Evolutionary conservation across 2,888 invertebrate species (phyloP).

Genomic region (Leucophenga maculata): DNA sequence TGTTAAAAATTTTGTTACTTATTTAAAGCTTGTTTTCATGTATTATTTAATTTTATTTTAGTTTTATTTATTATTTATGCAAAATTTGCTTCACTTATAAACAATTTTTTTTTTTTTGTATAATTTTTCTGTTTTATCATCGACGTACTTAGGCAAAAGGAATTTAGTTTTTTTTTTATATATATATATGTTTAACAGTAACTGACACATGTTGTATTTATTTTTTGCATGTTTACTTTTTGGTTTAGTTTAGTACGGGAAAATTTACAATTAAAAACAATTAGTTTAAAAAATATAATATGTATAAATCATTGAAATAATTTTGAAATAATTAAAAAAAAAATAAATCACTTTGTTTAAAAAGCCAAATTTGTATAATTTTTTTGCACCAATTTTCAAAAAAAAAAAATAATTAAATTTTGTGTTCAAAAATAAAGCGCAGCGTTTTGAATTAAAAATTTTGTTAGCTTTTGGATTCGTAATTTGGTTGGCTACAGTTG

Average conservation of each 20-base stretch:
- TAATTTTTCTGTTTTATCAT: background rate
- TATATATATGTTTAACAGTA: too few relatives aligned
- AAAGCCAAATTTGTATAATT: too few relatives aligned
- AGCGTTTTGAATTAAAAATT: too few relatives aligned
- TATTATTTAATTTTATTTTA: background rate
- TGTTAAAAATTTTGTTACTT: conserved; percentile 25
- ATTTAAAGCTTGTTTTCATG: conserved; percentile 29
- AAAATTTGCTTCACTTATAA: background rate
- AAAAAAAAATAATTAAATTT: too few relatives aligned
- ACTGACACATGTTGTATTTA: conserved; percentile 9
- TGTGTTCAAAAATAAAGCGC: too few relatives aligned
- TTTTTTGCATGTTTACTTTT: conserved; percentile 2
- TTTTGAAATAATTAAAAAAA: too few relatives aligned
- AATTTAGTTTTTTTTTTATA: too few relatives aligned
- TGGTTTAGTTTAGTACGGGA: conserved; percentile 3
- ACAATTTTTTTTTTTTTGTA: background rate
- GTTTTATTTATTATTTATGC: background rate
- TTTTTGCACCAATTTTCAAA: too few relatives aligned
- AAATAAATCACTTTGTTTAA: too few relatives aligned
- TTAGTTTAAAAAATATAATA: background rate
- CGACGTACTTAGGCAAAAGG: conserved; percentile 5
- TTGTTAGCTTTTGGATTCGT: too few relatives aligned
- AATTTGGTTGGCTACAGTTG: too few relatives aligned
- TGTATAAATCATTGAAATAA: too few relatives aligned
- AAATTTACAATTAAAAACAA: conserved; percentile 14